A percentile compares a stretch with the other conserved stretches of the same genome.
phyloP scores from a whole-genome alignment of 1,140 invertebrate genomes.

The Melanaphis sacchari region DNA sequence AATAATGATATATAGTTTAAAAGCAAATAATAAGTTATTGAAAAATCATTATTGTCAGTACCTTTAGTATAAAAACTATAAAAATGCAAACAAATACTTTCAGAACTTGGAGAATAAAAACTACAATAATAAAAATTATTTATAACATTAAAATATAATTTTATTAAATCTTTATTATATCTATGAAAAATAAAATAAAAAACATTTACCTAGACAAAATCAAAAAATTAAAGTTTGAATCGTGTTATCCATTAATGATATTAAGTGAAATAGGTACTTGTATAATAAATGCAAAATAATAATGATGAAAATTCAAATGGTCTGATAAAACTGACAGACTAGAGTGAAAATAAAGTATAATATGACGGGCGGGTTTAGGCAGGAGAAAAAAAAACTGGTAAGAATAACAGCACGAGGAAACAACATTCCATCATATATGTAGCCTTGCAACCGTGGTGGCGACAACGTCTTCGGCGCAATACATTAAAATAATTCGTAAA shows the following conservation, averaged over 20 bases:
- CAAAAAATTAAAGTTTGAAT: neutral
- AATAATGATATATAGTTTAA: too few relatives aligned
- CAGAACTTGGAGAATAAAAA: neutral
- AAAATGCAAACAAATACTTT: neutral
- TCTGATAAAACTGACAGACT: neutral
- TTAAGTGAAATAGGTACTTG: neutral
- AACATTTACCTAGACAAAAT: neutral
- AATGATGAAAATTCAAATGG: neutral
- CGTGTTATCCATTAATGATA: neutral
- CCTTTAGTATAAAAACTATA: neutral
- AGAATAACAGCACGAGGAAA: constrained; percentile 43
- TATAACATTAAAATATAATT: neutral
- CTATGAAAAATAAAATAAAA: neutral
- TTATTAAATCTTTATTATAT: neutral
- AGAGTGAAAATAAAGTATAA: neutral
- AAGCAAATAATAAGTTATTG: neutral
- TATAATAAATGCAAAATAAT: neutral
- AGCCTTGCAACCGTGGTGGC: constrained; percentile 40
- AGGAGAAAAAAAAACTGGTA: constrained; percentile 42
- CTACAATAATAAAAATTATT: neutral
- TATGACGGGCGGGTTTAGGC: neutral
- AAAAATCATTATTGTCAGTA: neutral
- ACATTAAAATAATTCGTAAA: constrained; percentile 42
- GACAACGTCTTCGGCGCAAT: constrained; percentile 29
- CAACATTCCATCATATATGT: constrained; percentile 44